Evolutionary conservation across 2,797 vertebrate genomes (phyloP).

Genomic region (Gallinago stenura): DNA sequence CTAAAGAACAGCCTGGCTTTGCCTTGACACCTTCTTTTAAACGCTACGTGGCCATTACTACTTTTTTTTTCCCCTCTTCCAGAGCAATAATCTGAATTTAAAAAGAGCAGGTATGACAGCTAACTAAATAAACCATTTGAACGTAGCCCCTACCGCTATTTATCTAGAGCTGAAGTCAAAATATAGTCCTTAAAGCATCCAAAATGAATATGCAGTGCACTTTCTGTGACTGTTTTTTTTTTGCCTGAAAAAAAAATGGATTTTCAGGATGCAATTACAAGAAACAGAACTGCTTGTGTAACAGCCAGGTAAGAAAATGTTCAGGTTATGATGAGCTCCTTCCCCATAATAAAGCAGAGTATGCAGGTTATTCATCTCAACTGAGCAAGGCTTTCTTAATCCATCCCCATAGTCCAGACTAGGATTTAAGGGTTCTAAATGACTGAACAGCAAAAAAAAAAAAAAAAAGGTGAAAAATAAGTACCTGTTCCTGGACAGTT

Average conservation of each 20-base stretch:
- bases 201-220: background rate
- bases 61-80: background rate
- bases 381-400: background rate
- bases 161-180: background rate
- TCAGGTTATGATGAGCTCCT: background rate
- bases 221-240: background rate
- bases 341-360: background rate
- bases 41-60: background rate
- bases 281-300: background rate
- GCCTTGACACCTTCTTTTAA: background rate
- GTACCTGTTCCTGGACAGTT: background rate
- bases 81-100: background rate
- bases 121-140: slow-evolving; percentile 13
- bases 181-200: background rate
- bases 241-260: background rate
- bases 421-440: background rate
- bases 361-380: background rate
- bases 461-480: background rate
- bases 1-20: background rate
- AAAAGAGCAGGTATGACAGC: background rate
- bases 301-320: background rate
- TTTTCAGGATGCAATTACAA: slow-evolving; percentile 7
- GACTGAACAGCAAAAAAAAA: background rate
- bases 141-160: background rate
- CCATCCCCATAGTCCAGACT: background rate